Percentiles rank a stretch among this genome's conserved stretches.
These are phyloP conservation scores for Ceratosolen fusciceps DNA, from an alignment of 1,140 invertebrate genomes.

Conservation along the genomic window DNA sequence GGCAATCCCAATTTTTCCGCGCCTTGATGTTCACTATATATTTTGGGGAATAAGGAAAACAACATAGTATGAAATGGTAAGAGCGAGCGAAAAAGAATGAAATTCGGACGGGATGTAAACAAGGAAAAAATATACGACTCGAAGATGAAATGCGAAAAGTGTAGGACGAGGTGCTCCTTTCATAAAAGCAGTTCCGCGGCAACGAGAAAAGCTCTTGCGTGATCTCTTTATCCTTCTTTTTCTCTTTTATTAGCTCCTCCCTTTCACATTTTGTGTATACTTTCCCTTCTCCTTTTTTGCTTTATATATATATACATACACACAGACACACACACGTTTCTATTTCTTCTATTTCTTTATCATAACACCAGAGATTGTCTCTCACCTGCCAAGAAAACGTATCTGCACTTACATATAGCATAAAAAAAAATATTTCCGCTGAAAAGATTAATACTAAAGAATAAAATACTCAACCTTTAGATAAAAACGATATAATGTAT, in stretches of 20 bases:
- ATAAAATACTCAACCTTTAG: conserved; percentile 6
- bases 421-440: conserved; percentile 38
- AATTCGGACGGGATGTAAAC: background rate
- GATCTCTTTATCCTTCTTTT: conserved; percentile 5
- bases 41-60: conserved; percentile 24
- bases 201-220: background rate
- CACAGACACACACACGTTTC: too few relatives aligned
- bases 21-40: background rate
- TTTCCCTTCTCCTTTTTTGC: too few relatives aligned
- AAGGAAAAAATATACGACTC: conserved; percentile 21
- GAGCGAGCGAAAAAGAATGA: conserved; percentile 9
- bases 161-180: background rate
- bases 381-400: conserved; percentile 29
- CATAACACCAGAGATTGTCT: background rate
- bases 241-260: background rate
- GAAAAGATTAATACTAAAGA: conserved; percentile 41
- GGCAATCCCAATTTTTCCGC: conserved; percentile 41
- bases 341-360: background rate
- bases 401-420: conserved; percentile 38
- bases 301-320: background rate
- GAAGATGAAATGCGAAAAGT: conserved; percentile 44
- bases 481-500: too few relatives aligned
- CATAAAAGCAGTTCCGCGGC: background rate
- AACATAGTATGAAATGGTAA: background rate
- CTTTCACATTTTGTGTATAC: background rate